Evolutionary conservation across 2,888 invertebrate genomes (phyloP), one percentile per base, ranked within the genome.

Genomic region (Lepidocyrtinus sp.): DNA sequence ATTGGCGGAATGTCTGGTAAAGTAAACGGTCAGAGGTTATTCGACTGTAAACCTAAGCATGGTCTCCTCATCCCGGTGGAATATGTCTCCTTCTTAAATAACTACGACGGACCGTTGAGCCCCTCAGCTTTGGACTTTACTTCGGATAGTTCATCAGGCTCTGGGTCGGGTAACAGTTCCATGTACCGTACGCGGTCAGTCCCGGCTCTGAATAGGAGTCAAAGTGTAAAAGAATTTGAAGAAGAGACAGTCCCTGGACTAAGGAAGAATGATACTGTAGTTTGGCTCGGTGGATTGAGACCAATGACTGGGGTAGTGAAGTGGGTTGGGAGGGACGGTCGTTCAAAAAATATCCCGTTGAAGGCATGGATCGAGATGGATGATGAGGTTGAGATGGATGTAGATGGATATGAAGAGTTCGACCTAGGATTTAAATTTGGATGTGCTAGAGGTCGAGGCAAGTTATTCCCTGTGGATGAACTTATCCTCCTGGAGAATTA

Each of bases 331-430:
- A 69, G 76, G 17, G 79, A 78, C 50, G 81, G 79, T 1, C 25
- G 63, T 17, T 76, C 46, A 0, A 46, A 59, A 17, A 27, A 26
- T 5, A 64, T 74, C 19, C 78, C 82, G n/a, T 17, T 84, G 2
- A 84, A 81, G 65, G 82, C 78, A 0, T 84, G 84, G 84, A 45
- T 82, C 19, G 84, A 84, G 81, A 82, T 84, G 82, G 84, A 84
- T 74, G 81, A 84, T 17, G 63, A 78, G 25, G 63, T 82, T n/a
- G 82, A 82, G 5, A n/a, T n/a, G n/a, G n/a, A n/a, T n/a, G n/a
- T n/a, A n/a, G 64, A 72, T 26, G 82, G 81, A 7, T 75, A 78
- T 17, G 77, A 78, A 21, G 81, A 82, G 65, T 75, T 81, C 21
- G 82, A 77, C 55, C 50, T 82, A 17, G 81, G 84, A 1, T 59